phyloP scores from a whole-genome alignment of 2,113 vertebrate species.

The Ciconia stormi region DNA sequence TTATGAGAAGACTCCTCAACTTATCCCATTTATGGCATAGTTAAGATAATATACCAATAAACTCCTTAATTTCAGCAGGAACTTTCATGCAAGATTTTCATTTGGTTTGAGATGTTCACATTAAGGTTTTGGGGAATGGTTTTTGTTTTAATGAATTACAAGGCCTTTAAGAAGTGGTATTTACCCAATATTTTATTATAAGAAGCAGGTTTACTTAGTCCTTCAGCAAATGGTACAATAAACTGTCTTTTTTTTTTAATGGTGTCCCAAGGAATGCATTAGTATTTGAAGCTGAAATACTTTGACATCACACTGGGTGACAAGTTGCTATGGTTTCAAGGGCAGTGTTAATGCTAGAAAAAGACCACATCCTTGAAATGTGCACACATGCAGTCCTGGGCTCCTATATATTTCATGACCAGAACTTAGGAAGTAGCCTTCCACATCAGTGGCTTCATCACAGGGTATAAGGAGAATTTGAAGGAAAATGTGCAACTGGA shows the following conservation, averaged over 20 bases:
- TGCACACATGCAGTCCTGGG: background rate
- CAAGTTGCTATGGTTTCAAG: constrained; percentile 73
- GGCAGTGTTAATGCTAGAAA: constrained; percentile 34
- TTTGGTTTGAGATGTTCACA: background rate
- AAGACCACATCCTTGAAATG: background rate
- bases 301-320: constrained; percentile 72
- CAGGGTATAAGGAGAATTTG: background rate
- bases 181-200: constrained; percentile 35
- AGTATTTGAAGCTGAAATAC: constrained; percentile 75
- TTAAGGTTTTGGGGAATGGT: background rate
- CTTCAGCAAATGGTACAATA: constrained; percentile 66
- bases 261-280: constrained; percentile 48
- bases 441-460: background rate
- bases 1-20: background rate
- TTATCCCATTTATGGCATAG: background rate
- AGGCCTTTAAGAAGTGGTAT: constrained; percentile 9
- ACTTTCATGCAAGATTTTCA: background rate
- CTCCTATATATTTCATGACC: constrained; percentile 45
- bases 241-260: constrained; percentile 51
- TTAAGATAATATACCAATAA: background rate
- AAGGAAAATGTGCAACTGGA: background rate
- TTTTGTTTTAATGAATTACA: background rate
- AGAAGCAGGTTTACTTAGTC: constrained; percentile 49
- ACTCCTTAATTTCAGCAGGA: background rate
- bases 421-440: background rate